Conservation (phyloP, 2,888 invertebrate species). For the Cremastinae sp. region DNA sequence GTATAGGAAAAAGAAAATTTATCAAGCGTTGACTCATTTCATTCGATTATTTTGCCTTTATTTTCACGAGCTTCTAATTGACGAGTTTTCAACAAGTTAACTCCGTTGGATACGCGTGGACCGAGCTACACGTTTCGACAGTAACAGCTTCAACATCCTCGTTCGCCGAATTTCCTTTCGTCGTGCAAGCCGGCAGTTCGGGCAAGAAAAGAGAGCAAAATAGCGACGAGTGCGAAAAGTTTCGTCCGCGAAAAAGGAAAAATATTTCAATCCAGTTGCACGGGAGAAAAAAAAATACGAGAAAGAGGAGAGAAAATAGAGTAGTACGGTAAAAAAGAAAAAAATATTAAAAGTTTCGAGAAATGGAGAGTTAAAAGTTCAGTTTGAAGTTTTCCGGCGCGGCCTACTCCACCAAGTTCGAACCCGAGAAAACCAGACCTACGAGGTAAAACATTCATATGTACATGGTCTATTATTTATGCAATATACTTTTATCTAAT, state of each 20-base stretch:
- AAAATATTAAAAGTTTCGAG: conserved; percentile 41
- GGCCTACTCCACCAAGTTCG: conserved; percentile 66
- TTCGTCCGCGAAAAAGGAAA: no score
- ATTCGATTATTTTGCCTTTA: neutral
- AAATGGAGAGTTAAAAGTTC: conserved; percentile 65
- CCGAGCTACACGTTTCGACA: neutral
- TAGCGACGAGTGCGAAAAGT: neutral
- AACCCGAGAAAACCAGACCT: conserved; percentile 62
- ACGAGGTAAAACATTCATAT: conserved; percentile 65
- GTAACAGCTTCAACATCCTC: conserved; percentile 13
- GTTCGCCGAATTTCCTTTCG: conserved; percentile 5
- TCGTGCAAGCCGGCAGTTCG: neutral
- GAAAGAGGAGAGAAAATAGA: neutral
- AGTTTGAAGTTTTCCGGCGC: conserved; percentile 64
- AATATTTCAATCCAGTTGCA: no score
- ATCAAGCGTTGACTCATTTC: neutral
- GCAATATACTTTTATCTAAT: no score
- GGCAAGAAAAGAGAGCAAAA: neutral
- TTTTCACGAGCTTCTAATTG: conserved; percentile 9
- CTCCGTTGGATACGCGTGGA: neutral
- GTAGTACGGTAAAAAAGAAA: conserved; percentile 3
- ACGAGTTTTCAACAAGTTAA: conserved; percentile 40
- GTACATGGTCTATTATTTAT: neutral
- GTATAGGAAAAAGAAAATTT: neutral
- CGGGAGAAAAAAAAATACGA: neutral